Evolutionary conservation across 2,797 vertebrate genomes (phyloP), one percentile per base, ranked within the genome.

Genomic region (Hemibagrus guttatus): DNA sequence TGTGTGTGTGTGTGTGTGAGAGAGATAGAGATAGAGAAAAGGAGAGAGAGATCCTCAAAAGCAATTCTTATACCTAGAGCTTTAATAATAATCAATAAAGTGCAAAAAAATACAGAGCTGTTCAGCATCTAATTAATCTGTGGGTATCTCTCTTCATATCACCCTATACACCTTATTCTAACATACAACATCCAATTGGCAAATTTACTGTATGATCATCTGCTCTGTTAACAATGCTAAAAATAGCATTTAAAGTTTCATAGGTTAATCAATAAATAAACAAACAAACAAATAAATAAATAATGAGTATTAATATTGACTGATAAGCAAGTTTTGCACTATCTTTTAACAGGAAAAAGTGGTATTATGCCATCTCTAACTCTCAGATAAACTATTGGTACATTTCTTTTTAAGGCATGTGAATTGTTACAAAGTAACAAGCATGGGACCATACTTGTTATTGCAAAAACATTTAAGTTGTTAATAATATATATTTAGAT

Each of bases 41-140:
- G 63, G 85, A 64, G 63, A 74, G 80, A 84, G 64, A 74, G 49
- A 84, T 88, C 80, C 63, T 88, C 81, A 82, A 89, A 46, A 69
- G 85, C 85, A 83, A 61, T 75, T 84, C 81, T 86, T 86, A 87
- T 90, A 81, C 86, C 81, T 23, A 63, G 66, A 87, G 85, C 64
- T 83, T 88, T 87, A 71, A 81, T 82, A 81, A 64, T 72, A 86
- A 89, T 91, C 86, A 89, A 87, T 89, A 88, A 84, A 86, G 79
- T 89, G 83, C 74, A 90, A 90, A 87, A 86, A 74, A 85, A 87
- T 87, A 85, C 49, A 86, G 84, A 86, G 54, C 39, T 88, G 80
- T 87, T 86, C 84, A 78, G 79, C 71, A 85, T 82, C 63, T 81
- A 89, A 89, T 90, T 52, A 87, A 81, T 85, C 84, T 83, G 87